Percentiles rank a stretch among this genome's conserved stretches.
Evolutionary conservation across 2,113 vertebrate genomes (phyloP).

Genomic region (Barbus barbus): DNA sequence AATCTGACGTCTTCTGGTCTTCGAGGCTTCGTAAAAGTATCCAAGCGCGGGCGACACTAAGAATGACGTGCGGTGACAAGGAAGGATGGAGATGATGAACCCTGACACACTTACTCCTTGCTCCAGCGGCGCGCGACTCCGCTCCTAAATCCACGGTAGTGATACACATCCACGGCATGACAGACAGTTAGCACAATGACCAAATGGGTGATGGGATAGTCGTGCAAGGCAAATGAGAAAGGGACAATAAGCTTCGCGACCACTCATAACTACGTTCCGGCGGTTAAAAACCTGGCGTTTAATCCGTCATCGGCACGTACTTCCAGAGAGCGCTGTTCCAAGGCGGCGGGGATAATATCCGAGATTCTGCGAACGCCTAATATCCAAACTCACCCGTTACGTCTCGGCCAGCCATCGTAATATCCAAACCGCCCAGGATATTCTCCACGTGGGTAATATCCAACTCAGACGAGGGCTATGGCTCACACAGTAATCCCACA

Average conservation of each 20-base stretch:
- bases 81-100: slow-evolving; percentile 36
- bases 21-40: slow-evolving; percentile 15
- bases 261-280: slow-evolving; percentile 41
- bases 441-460: slow-evolving; percentile 77
- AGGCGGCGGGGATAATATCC: slow-evolving; percentile 55
- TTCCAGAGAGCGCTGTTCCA: slow-evolving; percentile 49
- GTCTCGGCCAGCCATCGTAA: slow-evolving; percentile 68
- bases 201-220: slow-evolving; percentile 54
- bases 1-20: slow-evolving; percentile 46
- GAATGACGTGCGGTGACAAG: slow-evolving; percentile 33
- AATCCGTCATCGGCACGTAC: slow-evolving; percentile 52
- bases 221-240: slow-evolving; percentile 35
- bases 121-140: background rate
- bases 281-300: slow-evolving; percentile 20
- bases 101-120: slow-evolving; percentile 10
- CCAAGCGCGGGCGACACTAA: slow-evolving; percentile 12
- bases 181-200: slow-evolving; percentile 57
- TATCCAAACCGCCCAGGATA: slow-evolving; percentile 78
- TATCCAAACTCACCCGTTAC: slow-evolving; percentile 72
- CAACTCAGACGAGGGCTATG: no score
- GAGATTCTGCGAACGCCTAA: slow-evolving; percentile 56
- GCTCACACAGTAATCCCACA: slow-evolving; percentile 67
- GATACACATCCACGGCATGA: slow-evolving; percentile 55
- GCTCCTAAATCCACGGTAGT: slow-evolving; percentile 28
- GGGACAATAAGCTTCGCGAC: slow-evolving; percentile 16